Base-by-base conservation (phyloP, 2,113 vertebrate genomes). In the Microtus ochrogaster region DNA sequence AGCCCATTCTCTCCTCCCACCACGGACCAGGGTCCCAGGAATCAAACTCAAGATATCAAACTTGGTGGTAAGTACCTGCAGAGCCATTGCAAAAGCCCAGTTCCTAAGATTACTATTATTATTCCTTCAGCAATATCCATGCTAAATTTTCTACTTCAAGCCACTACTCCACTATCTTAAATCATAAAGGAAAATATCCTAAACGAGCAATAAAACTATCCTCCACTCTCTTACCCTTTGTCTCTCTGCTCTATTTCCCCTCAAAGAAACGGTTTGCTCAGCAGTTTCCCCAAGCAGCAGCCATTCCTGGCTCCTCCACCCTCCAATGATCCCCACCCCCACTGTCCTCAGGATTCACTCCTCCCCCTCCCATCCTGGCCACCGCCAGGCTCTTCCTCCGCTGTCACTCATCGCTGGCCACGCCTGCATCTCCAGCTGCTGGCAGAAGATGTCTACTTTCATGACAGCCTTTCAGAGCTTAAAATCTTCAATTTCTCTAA, bases 31-130 rank as follows among this genome's bases (percentile, higher is more conserved):
- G n/a, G 58, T 28, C 41, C 13, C n/a, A 22, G n/a, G 58, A 8
- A 83, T 26, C n/a, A 24, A 63, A 41, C 24, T 63, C 81, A 39
- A 22, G n/a, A 14, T 83, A 39, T 39, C 19, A 24, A 36, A 30
- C 33, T 58, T 82, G 78, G 33, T 81, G n/a, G 5, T n/a, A 82
- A 61, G 55, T 26, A 83, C n/a, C 55, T 41, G 6, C 24, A 39
- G 22, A 61, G 22, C 22, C 36, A 39, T 16, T 1, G 2, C 22
- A 61, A 8, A 22, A 63, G 22, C 3, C 13, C 81, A 30, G 36
- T 93, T 88, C 76, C 82, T 74, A 39, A 73, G 72, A 91, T 55
- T 79, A 21, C 58, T 58, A 41, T 68, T 95, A 86, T 49, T 94
- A 52, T 81, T 93, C 66, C 39, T 92, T 66, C 61, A 79, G n/a